These are phyloP conservation scores for Takifugu ocellatus DNA, from an alignment of 2,797 vertebrate genomes.

Conservation along the genomic window DNA sequence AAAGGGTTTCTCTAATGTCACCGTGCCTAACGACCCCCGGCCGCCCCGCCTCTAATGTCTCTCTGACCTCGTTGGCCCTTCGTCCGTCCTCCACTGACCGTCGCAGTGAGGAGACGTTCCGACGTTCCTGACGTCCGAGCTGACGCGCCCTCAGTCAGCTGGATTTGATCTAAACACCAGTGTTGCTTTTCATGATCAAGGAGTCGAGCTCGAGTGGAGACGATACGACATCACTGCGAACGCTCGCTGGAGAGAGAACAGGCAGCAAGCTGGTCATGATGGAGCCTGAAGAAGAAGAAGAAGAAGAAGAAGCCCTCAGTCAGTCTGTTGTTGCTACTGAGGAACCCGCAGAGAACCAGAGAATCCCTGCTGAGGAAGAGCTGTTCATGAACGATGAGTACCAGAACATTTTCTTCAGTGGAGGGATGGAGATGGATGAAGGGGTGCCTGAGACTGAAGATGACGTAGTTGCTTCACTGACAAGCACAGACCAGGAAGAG, in stretches of 20 bases:
- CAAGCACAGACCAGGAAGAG: no score
- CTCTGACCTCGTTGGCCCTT: no score
- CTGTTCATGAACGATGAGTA: neutral
- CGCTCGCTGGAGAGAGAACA: constrained; percentile 19
- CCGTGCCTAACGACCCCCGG: no score
- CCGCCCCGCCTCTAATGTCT: no score
- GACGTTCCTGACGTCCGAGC: neutral
- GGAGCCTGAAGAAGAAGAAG: neutral
- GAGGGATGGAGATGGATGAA: neutral
- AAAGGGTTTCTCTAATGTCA: no score
- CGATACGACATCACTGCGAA: neutral
- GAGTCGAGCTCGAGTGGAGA: constrained; percentile 17
- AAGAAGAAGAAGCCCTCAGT: neutral
- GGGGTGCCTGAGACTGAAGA: no score
- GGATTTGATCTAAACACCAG: constrained; percentile 30
- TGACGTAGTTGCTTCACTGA: no score
- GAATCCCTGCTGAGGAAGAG: constrained; percentile 6
- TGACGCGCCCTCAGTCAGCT: constrained; percentile 3
- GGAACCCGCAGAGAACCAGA: neutral
- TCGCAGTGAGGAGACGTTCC: neutral
- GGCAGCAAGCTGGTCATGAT: neutral
- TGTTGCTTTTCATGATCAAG: constrained; percentile 59
- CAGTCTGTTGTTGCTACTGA: constrained; percentile 9
- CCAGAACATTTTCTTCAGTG: constrained; percentile 9
- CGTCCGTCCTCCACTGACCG: no score